Conservation (phyloP, 2,113 vertebrate species). For the Channa argus region DNA sequence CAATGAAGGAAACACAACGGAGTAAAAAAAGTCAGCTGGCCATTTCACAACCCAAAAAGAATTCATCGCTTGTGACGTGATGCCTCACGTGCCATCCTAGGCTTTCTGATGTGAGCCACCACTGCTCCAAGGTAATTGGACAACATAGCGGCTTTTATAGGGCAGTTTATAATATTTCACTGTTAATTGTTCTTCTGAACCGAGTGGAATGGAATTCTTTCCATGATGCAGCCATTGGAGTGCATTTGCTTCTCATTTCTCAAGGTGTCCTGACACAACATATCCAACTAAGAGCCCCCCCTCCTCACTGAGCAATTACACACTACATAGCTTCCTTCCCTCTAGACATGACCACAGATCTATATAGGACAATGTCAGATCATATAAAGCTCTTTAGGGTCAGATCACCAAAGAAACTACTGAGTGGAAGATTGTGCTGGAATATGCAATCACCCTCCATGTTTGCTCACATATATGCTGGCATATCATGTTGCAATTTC, state of each 20-base stretch:
- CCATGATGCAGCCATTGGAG: constrained; percentile 58
- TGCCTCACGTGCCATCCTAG: constrained; percentile 43
- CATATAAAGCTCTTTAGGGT: constrained; percentile 36
- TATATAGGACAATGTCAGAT: constrained; percentile 34
- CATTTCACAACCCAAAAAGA: constrained; percentile 30
- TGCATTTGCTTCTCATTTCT: constrained; percentile 70
- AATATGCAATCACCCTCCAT: constrained; percentile 34
- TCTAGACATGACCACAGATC: constrained; percentile 32
- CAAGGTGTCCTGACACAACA: constrained; percentile 50
- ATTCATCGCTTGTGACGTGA: constrained; percentile 37
- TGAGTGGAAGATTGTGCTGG: constrained; percentile 9
- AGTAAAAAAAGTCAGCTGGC: not conserved
- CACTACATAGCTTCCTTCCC: constrained; percentile 22
- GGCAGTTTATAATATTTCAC: constrained; percentile 79
- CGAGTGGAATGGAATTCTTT: constrained; percentile 68
- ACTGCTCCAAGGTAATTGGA: constrained; percentile 53
- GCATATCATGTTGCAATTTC: constrained; percentile 62
- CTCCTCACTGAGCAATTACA: constrained; percentile 60
- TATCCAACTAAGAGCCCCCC: constrained; percentile 30
- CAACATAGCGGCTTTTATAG: constrained; percentile 59
- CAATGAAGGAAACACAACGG: not conserved
- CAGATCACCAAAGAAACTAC: constrained; percentile 6
- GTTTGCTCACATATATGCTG: constrained; percentile 59
- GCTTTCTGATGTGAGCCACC: constrained; percentile 15
- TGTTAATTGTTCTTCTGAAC: constrained; percentile 72